Evolutionary conservation across 2,888 invertebrate genomes (phyloP).

Genomic region (Pollenia labialis): DNA sequence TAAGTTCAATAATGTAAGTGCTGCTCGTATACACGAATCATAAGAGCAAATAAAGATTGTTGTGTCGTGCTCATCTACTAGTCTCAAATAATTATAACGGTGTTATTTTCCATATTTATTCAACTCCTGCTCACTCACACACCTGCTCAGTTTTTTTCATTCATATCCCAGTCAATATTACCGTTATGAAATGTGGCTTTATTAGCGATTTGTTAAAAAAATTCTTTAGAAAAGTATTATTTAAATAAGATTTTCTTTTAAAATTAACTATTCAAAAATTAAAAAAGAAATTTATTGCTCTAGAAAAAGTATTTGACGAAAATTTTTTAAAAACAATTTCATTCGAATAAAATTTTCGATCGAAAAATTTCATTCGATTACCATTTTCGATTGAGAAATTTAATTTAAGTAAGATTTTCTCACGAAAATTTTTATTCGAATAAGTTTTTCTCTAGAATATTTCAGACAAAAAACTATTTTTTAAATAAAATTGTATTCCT

Average conservation of each 20-base stretch:
- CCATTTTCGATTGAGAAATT: background rate
- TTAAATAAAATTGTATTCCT: too few relatives aligned
- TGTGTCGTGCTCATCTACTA: conserved; percentile 11
- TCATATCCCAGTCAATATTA: conserved; percentile 23
- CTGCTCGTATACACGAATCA: background rate
- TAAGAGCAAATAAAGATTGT: conserved; percentile 9
- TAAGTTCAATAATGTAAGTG: conserved; percentile 39
- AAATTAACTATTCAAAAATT: background rate
- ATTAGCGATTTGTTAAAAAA: too few relatives aligned
- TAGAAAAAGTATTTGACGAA: background rate
- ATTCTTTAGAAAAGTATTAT: background rate
- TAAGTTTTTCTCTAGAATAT: too few relatives aligned
- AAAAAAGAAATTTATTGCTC: too few relatives aligned
- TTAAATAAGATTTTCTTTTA: background rate
- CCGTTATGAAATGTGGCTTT: too few relatives aligned
- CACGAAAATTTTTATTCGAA: too few relatives aligned
- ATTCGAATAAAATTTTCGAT: background rate
- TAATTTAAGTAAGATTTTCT: background rate
- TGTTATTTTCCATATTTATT: conserved; percentile 30
- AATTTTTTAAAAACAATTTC: background rate
- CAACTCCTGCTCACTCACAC: conserved; percentile 26
- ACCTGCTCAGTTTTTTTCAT: conserved; percentile 22
- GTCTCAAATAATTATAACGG: background rate
- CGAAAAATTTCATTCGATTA: background rate
- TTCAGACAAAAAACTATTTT: too few relatives aligned